Conservation (phyloP, 2,113 vertebrate species). For the Phrynocephalus versicolor region DNA sequence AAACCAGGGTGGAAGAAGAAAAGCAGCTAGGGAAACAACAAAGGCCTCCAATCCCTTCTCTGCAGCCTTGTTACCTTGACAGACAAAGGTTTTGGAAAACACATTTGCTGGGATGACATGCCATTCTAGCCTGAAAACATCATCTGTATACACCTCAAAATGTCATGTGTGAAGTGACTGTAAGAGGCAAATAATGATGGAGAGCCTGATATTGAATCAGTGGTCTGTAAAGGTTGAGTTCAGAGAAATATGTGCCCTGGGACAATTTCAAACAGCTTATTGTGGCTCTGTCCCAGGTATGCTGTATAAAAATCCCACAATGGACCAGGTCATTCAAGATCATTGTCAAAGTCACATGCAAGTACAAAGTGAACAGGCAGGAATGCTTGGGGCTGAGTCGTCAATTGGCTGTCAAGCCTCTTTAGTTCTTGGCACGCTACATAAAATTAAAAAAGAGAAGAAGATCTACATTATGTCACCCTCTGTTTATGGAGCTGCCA, state of each 20-base stretch:
- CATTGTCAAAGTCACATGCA: neutral
- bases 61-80: neutral
- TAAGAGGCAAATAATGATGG: neutral
- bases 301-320: neutral
- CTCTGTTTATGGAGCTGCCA: neutral
- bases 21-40: neutral
- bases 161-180: neutral
- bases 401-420: conserved; percentile 5
- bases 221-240: accelerated
- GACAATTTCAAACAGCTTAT: neutral
- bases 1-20: neutral
- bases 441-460: neutral
- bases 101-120: neutral
- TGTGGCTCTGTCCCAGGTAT: neutral
- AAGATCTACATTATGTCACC: neutral
- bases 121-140: neutral
- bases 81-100: neutral
- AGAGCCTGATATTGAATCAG: neutral
- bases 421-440: accelerated
- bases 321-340: neutral
- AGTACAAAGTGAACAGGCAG: neutral
- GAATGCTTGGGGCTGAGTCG: accelerated
- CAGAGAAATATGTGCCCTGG: accelerated
- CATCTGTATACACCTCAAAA: neutral
- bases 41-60: neutral